A percentile compares a stretch with the other conserved stretches of the same genome.
These are phyloP conservation scores for Erpobdella octoculata DNA, from an alignment of 2,888 invertebrate genomes.

Conservation along the genomic window DNA sequence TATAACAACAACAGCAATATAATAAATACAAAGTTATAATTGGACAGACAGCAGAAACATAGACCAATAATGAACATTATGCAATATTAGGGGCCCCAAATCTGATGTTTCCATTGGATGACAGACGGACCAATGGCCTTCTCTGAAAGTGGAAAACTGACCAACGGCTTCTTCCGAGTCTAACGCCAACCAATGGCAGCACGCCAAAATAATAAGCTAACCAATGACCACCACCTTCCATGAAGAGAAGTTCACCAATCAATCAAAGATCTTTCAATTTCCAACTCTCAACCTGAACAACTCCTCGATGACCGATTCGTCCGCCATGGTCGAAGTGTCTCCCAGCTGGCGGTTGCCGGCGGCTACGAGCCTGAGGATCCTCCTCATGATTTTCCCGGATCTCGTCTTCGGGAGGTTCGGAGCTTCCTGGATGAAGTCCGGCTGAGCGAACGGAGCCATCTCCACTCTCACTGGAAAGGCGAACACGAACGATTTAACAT, in stretches of 20 bases:
- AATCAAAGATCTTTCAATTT: conserved; percentile 29
- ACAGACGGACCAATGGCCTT: too few relatives aligned
- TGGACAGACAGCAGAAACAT: too few relatives aligned
- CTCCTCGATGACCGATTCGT: conserved; percentile 70
- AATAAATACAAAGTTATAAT: too few relatives aligned
- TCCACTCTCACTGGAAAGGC: conserved; percentile 65
- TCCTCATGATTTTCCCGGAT: conserved; percentile 95
- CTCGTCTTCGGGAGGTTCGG: conserved; percentile 89
- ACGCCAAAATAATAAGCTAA: too few relatives aligned
- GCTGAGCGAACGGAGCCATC: conserved; percentile 91
- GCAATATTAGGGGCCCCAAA: too few relatives aligned
- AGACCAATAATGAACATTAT: too few relatives aligned
- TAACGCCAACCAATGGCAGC: too few relatives aligned
- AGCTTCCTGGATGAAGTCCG: conserved; percentile 86
- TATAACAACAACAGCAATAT: too few relatives aligned
- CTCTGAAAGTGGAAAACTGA: too few relatives aligned
- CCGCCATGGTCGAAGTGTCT: conserved; percentile 86
- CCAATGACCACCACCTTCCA: not conserved
- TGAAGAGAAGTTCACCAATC: not conserved
- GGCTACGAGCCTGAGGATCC: conserved; percentile 86
- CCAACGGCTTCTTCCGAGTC: too few relatives aligned
- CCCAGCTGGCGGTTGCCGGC: conserved; percentile 79
- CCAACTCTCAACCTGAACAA: conserved; percentile 43
- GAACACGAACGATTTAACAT: not conserved
- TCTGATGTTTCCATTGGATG: too few relatives aligned